Evolutionary conservation across 2,888 invertebrate species (phyloP).

Genomic region (Acrobasis repandana): DNA sequence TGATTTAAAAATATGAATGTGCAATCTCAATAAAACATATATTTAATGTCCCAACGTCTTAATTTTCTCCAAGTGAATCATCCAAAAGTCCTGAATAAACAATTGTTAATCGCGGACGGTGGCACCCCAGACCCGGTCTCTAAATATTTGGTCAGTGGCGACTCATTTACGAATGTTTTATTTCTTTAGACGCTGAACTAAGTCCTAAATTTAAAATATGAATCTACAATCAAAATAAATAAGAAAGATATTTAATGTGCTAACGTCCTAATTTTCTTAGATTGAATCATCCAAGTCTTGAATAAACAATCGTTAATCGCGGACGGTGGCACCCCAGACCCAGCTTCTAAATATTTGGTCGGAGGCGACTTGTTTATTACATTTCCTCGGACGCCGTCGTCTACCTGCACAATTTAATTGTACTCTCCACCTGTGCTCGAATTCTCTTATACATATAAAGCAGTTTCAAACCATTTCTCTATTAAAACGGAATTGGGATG

Average conservation of each 20-base stretch:
- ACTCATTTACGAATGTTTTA: not conserved
- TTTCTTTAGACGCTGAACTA: not conserved
- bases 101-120: constrained; percentile 36
- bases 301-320: constrained; percentile 34
- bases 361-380: constrained; percentile 69
- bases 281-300: constrained; percentile 15
- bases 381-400: constrained; percentile 61
- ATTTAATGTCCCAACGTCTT: not conserved
- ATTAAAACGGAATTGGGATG: constrained; percentile 35
- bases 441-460: constrained; percentile 50
- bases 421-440: constrained; percentile 60
- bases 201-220: not conserved
- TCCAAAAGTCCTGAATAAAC: constrained; percentile 22
- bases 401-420: constrained; percentile 74
- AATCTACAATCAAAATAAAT: not conserved
- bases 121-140: constrained; percentile 41
- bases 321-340: constrained; percentile 42
- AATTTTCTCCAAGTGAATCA: constrained; percentile 4
- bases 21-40: not conserved
- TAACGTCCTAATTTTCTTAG: constrained; percentile 1
- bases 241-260: not conserved
- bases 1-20: not conserved
- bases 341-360: constrained; percentile 69
- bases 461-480: constrained; percentile 41
- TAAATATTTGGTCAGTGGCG: not conserved